A percentile compares a stretch with the other conserved stretches of the same genome.
Evolutionary conservation across 2,797 vertebrate genomes (phyloP).

Genomic region (Apogon talboti): DNA sequence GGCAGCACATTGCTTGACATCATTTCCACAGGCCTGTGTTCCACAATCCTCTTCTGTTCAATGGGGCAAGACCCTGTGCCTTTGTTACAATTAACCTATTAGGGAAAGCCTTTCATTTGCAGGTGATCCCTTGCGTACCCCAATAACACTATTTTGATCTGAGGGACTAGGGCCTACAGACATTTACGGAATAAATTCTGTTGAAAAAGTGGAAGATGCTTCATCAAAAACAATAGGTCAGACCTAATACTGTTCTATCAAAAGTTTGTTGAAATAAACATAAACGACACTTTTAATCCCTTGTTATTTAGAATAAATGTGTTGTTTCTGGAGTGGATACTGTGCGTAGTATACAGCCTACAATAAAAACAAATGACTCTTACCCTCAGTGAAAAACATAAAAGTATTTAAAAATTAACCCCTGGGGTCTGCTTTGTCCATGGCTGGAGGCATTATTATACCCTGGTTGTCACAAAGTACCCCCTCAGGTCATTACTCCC

Average conservation of each 20-base stretch:
- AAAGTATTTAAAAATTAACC: constrained; percentile 90
- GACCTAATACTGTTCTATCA: constrained; percentile 12
- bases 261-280: constrained; percentile 55
- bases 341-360: constrained; percentile 58
- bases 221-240: constrained; percentile 53
- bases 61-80: constrained; percentile 79
- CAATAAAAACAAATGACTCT: constrained; percentile 84
- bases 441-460: constrained; percentile 88
- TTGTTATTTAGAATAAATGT: constrained; percentile 50
- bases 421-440: constrained; percentile 87
- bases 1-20: constrained; percentile 76
- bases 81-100: constrained; percentile 81
- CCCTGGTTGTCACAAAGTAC: constrained; percentile 85
- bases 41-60: constrained; percentile 78
- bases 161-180: constrained; percentile 64
- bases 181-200: constrained; percentile 51
- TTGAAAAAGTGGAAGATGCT: constrained; percentile 47
- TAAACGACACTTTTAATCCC: constrained; percentile 39
- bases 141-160: constrained; percentile 69
- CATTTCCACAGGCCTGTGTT: constrained; percentile 77
- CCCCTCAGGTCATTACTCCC: constrained; percentile 88
- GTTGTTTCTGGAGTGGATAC: constrained; percentile 45
- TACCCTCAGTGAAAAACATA: constrained; percentile 83
- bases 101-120: constrained; percentile 74
- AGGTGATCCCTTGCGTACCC: constrained; percentile 71